Conservation (phyloP, 2,113 vertebrate species). For the Tragelaphus imberbis region DNA sequence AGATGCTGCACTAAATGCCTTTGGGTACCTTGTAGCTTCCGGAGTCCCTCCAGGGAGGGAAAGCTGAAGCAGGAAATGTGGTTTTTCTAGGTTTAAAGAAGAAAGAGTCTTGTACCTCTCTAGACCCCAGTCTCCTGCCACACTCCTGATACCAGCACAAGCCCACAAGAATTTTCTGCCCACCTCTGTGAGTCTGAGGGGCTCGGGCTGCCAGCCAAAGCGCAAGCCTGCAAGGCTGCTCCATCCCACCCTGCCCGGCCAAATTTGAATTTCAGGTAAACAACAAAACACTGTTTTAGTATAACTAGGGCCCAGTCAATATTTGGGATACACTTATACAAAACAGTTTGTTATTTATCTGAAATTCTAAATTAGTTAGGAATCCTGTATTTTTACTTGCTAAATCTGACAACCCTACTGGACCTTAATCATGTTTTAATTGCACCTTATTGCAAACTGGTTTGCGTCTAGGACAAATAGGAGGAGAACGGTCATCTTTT, state of each 20-base stretch:
- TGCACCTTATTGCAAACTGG: neutral
- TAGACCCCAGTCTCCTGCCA: neutral
- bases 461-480: neutral
- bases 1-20: neutral
- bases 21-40: neutral
- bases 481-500: neutral
- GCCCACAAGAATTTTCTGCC: neutral
- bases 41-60: neutral
- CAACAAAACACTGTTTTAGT: neutral
- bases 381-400: neutral
- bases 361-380: neutral
- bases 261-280: neutral
- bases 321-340: neutral
- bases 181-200: neutral
- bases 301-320: neutral
- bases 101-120: accelerated
- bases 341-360: neutral
- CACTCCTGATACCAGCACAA: neutral
- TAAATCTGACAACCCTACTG: neutral
- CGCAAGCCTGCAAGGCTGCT: neutral
- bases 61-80: neutral
- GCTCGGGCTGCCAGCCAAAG: neutral
- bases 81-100: neutral
- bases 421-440: neutral
- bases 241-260: neutral